These are phyloP conservation scores for Caenorhabditis imperialis DNA, from an alignment of 2,888 invertebrate genomes.

Conservation along the genomic window DNA sequence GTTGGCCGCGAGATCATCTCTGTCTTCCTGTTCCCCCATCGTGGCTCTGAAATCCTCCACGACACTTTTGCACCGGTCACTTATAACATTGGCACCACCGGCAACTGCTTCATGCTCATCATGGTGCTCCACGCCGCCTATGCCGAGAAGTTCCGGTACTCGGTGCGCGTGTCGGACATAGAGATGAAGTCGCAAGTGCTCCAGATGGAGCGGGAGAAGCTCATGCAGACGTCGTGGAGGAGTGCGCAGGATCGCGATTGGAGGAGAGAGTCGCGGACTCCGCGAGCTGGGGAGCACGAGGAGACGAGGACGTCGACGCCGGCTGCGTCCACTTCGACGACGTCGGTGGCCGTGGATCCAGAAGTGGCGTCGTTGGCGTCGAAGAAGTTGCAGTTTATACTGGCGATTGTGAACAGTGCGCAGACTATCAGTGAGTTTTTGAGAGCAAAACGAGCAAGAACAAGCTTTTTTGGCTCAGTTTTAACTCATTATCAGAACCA, in stretches of 20 bases:
- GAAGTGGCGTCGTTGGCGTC: conserved; percentile 12
- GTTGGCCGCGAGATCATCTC: conserved; percentile 29
- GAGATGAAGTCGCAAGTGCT: conserved; percentile 37
- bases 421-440: conserved; percentile 19
- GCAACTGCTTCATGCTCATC: conserved; percentile 45
- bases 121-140: conserved; percentile 24
- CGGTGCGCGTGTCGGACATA: conserved; percentile 29
- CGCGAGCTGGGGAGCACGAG: neutral
- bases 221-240: conserved; percentile 38
- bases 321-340: no score
- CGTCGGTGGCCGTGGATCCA: no score
- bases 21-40: conserved; percentile 43
- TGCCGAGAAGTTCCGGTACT: conserved; percentile 31
- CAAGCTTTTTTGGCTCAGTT: no score
- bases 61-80: conserved; percentile 49
- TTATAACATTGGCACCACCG: conserved; percentile 37
- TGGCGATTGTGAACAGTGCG: conserved; percentile 14
- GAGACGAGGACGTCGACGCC: neutral
- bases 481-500: no score
- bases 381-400: conserved; percentile 15
- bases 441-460: neutral
- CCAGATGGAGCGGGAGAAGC: conserved; percentile 27
- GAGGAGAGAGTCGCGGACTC: neutral
- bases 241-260: neutral
- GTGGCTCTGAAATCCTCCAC: conserved; percentile 41